Percentiles rank a stretch among this genome's conserved stretches.
These are phyloP conservation scores for Siphonodentalium dalli DNA, from an alignment of 2,888 invertebrate genomes.

Conservation along the genomic window DNA sequence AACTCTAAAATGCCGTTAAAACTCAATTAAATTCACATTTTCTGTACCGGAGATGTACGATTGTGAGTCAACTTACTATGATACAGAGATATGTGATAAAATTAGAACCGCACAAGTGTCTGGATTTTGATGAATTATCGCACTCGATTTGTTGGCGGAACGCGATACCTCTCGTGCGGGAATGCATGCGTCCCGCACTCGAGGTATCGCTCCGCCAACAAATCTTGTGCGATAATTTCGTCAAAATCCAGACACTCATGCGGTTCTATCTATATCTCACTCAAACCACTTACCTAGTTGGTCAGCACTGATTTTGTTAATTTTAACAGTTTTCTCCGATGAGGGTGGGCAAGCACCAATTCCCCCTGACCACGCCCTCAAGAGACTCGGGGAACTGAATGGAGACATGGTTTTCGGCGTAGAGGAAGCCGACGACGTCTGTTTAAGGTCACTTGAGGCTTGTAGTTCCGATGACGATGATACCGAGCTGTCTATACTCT, in stretches of 20 bases:
- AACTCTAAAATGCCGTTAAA: too few species aligned
- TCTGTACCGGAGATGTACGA: too few species aligned
- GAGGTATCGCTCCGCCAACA: too few species aligned
- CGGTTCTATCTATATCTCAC: background rate
- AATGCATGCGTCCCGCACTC: too few species aligned
- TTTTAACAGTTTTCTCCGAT: conserved; percentile 69
- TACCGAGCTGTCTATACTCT: conserved; percentile 36
- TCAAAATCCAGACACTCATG: background rate
- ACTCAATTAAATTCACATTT: too few species aligned
- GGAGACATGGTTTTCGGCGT: conserved; percentile 46
- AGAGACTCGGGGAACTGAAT: conserved; percentile 44
- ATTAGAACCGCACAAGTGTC: too few species aligned
- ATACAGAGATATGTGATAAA: too few species aligned
- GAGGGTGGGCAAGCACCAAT: conserved; percentile 67
- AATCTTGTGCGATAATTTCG: too few species aligned
- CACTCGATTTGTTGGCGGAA: too few species aligned
- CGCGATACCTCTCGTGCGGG: too few species aligned
- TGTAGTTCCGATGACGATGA: conserved; percentile 49
- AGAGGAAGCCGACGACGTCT: conserved; percentile 38
- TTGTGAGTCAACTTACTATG: too few species aligned
- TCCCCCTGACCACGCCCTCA: conserved; percentile 43
- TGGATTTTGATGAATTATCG: too few species aligned
- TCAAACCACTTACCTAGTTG: conserved; percentile 67
- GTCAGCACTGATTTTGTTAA: conserved; percentile 70
- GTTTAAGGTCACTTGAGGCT: conserved; percentile 58